Evolutionary conservation across 2,113 vertebrate genomes (phyloP).

Genomic region (Prochilodus magdalenae): DNA sequence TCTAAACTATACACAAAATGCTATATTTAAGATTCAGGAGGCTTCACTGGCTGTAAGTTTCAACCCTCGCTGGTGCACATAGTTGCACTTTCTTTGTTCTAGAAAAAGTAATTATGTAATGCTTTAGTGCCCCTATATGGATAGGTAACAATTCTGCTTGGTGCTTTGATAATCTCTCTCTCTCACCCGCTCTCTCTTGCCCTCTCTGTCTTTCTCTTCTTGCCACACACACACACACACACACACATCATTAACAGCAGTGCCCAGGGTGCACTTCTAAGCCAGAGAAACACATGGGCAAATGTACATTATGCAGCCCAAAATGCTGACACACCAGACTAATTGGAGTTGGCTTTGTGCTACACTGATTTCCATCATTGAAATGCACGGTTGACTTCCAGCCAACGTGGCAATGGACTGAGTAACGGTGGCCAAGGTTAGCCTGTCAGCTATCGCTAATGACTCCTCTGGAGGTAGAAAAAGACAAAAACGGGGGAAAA

Average conservation of each 20-base stretch:
- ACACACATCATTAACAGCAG: background rate
- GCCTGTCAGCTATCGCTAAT: constrained; percentile 4
- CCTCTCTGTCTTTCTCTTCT: too few species aligned
- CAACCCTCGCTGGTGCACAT: background rate
- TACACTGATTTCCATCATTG: constrained; percentile 65
- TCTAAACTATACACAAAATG: background rate
- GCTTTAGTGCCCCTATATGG: background rate
- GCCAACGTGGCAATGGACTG: constrained; percentile 20
- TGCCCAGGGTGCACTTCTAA: constrained; percentile 35
- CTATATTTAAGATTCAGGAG: background rate
- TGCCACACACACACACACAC: background rate
- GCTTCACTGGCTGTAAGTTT: background rate
- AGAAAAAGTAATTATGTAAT: background rate
- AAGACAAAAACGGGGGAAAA: background rate
- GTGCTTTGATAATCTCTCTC: background rate
- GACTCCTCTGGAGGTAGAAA: constrained; percentile 28
- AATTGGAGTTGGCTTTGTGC: constrained; percentile 76
- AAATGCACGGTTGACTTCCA: constrained; percentile 31
- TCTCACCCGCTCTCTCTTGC: background rate
- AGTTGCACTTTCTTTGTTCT: background rate
- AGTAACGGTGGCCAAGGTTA: constrained; percentile 53
- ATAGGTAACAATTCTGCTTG: background rate
- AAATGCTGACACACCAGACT: constrained; percentile 72
- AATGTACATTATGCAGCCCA: constrained; percentile 60
- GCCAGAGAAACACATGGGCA: constrained; percentile 39